Conservation (phyloP, 1,140 invertebrate species). For the Neodiprion pinetum region DNA sequence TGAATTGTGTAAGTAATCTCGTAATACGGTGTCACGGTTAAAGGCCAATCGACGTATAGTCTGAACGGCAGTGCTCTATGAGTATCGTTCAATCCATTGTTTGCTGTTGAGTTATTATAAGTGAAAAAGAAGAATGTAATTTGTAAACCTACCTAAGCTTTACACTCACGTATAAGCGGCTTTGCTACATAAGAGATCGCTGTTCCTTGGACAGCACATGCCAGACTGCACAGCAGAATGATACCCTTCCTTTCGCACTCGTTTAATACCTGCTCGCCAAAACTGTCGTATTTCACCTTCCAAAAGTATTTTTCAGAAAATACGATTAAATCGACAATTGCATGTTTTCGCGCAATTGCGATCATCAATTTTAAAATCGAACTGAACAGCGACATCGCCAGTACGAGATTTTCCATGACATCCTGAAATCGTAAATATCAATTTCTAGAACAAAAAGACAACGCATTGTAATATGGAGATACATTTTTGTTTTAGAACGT, state of each 20-base stretch:
- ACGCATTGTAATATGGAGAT: too few relatives aligned
- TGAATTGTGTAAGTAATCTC: constrained; percentile 35
- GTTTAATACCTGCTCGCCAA: constrained; percentile 32
- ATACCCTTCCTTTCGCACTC: constrained; percentile 31
- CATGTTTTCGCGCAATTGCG: constrained; percentile 30
- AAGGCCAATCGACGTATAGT: constrained; percentile 35
- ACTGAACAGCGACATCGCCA: background rate
- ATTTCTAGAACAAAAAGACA: too few relatives aligned
- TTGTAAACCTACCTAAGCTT: background rate
- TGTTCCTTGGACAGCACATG: constrained; percentile 22
- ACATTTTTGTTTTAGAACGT: too few relatives aligned
- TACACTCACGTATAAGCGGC: constrained; percentile 35
- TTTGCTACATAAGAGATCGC: constrained; percentile 28
- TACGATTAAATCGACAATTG: constrained; percentile 34
- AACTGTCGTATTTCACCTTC: constrained; percentile 26
- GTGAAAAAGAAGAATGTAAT: background rate
- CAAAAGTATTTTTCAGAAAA: constrained; percentile 36
- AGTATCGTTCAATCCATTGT: constrained; percentile 11
- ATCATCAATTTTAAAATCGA: background rate
- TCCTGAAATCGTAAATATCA: background rate
- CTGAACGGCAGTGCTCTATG: constrained; percentile 35
- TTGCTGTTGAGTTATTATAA: constrained; percentile 14
- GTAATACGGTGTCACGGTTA: constrained; percentile 36
- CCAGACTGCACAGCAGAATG: constrained; percentile 16
- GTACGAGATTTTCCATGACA: background rate